A percentile compares a stretch with the other conserved stretches of the same genome.
phyloP scores from a whole-genome alignment of 2,113 vertebrate species.

The Pavo muticus region DNA sequence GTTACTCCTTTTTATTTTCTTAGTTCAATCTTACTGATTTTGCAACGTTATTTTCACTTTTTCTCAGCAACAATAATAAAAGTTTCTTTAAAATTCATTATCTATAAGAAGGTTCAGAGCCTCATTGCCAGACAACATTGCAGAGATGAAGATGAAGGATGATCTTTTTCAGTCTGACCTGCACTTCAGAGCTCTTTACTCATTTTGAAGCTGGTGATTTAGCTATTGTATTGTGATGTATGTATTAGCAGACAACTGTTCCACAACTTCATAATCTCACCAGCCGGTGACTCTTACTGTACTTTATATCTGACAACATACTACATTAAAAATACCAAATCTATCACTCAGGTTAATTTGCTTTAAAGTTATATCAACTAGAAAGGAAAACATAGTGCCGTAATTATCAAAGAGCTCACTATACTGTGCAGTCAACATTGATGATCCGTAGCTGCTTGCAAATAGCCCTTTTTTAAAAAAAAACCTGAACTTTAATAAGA shows the following conservation, averaged over 20 bases:
- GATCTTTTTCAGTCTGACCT: background rate
- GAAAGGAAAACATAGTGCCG: background rate
- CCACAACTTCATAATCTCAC: background rate
- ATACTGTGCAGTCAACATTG: background rate
- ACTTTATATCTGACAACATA: background rate
- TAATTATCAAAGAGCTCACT: background rate
- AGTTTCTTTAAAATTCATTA: background rate
- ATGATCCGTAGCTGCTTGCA: background rate
- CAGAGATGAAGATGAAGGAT: background rate
- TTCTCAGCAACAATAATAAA: background rate
- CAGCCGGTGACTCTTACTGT: background rate
- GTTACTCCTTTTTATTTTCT: background rate
- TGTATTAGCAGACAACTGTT: background rate
- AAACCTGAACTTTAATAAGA: background rate
- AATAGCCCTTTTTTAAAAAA: background rate
- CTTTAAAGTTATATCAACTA: background rate
- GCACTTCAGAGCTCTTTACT: background rate
- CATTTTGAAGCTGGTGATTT: background rate
- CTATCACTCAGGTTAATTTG: background rate
- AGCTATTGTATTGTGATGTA: rapidly evolving
- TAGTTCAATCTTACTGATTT: background rate
- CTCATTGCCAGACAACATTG: background rate
- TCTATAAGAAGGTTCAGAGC: background rate
- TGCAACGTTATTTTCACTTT: background rate
- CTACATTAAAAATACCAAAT: background rate